Conservation (phyloP, 1,140 invertebrate species). For the Eriosoma lanigerum region DNA sequence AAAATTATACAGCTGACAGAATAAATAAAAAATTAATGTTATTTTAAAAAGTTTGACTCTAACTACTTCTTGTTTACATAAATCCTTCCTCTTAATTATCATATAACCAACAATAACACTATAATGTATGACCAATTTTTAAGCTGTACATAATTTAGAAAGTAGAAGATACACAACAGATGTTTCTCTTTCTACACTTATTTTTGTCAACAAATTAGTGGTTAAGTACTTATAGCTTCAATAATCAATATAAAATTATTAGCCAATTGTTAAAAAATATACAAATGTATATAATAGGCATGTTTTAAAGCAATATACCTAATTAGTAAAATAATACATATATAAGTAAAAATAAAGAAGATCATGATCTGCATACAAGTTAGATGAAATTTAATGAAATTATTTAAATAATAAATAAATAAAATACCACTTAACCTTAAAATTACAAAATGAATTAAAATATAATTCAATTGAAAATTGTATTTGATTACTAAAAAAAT, state of each 20-base stretch:
- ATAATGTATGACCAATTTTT: conserved; percentile 11
- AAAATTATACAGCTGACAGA: not conserved
- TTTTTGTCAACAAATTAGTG: conserved; percentile 39
- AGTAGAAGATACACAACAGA: conserved; percentile 19
- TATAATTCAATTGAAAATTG: not conserved
- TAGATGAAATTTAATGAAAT: conserved; percentile 29
- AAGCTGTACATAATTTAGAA: conserved; percentile 12
- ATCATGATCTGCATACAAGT: conserved; percentile 30
- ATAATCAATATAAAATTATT: conserved; percentile 41
- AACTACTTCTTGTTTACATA: not conserved
- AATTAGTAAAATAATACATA: conserved; percentile 37
- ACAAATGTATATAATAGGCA: conserved; percentile 31
- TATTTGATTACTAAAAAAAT: not conserved
- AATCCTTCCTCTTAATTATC: conserved; percentile 14
- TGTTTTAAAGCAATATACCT: conserved; percentile 25
- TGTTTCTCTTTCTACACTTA: conserved; percentile 1
- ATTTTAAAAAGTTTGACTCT: not conserved
- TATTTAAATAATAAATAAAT: conserved; percentile 5
- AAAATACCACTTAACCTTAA: not conserved
- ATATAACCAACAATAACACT: conserved; percentile 17
- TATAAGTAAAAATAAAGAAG: conserved; percentile 9
- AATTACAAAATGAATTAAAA: not conserved
- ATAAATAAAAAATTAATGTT: not conserved
- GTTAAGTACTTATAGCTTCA: conserved; percentile 40
- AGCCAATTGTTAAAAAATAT: conserved; percentile 48